Evolutionary conservation across 1,140 invertebrate species (phyloP).

Genomic region (Chelonus insularis): DNA sequence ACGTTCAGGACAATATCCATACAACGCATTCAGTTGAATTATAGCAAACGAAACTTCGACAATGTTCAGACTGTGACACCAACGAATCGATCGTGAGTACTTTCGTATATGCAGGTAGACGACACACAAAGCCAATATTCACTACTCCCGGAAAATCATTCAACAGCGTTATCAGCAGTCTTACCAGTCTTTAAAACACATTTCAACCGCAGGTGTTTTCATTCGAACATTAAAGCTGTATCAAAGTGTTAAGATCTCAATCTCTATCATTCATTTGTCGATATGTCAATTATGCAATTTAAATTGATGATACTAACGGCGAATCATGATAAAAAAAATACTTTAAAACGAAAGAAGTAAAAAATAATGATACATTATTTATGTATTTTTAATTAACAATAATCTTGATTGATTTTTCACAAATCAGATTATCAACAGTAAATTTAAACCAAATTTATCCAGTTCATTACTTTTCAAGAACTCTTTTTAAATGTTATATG

Average conservation of each 20-base stretch:
- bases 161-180: conserved; percentile 12
- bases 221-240: background rate
- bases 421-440: no score
- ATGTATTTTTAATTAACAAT: no score
- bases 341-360: no score
- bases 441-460: no score
- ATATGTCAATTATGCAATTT: no score
- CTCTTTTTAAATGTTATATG: no score
- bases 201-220: background rate
- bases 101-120: background rate
- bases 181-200: conserved; percentile 3
- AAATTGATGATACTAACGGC: no score
- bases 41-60: conserved; percentile 16
- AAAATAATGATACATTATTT: no score
- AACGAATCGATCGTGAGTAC: conserved; percentile 19
- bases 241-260: background rate
- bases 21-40: conserved; percentile 14
- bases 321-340: no score
- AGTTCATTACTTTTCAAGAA: no score
- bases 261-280: no score
- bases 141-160: conserved; percentile 19
- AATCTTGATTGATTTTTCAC: no score
- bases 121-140: conserved; percentile 22
- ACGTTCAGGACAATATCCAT: conserved; percentile 18
- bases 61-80: conserved; percentile 23